phyloP scores from a whole-genome alignment of 2,888 invertebrate species.

The Cancer borealis region DNA sequence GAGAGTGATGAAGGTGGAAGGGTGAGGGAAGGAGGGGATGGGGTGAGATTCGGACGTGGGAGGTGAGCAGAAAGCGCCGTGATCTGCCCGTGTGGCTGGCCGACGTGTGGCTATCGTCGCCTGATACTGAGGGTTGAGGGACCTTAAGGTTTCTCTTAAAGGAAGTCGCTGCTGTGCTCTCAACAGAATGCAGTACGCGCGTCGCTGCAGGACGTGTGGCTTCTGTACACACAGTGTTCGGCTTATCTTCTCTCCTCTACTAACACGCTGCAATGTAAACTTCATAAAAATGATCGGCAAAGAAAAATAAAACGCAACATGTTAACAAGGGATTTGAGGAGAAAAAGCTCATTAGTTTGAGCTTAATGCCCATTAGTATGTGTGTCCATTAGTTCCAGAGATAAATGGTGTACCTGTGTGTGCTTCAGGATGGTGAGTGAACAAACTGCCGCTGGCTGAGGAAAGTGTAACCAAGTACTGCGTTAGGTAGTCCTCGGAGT shows the following conservation, averaged over 20 bases:
- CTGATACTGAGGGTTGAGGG: constrained; percentile 9
- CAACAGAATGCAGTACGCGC: constrained; percentile 41
- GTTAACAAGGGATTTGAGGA: neutral
- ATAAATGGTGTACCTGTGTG: neutral
- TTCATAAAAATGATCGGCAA: neutral
- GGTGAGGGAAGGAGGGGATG: constrained; percentile 6
- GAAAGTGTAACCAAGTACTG: neutral
- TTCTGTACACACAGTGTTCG: neutral
- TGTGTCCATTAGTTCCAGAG: neutral
- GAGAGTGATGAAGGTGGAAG: neutral
- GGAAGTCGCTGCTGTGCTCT: constrained; percentile 13
- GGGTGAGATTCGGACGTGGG: constrained; percentile 5
- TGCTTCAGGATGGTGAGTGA: neutral
- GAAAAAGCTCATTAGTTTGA: neutral
- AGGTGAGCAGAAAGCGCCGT: neutral
- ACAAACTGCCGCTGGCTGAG: neutral
- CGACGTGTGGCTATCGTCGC: constrained; percentile 30
- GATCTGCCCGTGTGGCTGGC: neutral
- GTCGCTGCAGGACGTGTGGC: neutral
- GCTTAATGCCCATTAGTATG: neutral
- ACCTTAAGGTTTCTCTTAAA: constrained; percentile 15
- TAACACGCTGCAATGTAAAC: neutral
- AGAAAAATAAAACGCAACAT: neutral
- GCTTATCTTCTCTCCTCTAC: neutral
- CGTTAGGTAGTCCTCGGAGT: neutral